phyloP scores from a whole-genome alignment of 2,888 invertebrate species.

The Diaperis boleti region DNA sequence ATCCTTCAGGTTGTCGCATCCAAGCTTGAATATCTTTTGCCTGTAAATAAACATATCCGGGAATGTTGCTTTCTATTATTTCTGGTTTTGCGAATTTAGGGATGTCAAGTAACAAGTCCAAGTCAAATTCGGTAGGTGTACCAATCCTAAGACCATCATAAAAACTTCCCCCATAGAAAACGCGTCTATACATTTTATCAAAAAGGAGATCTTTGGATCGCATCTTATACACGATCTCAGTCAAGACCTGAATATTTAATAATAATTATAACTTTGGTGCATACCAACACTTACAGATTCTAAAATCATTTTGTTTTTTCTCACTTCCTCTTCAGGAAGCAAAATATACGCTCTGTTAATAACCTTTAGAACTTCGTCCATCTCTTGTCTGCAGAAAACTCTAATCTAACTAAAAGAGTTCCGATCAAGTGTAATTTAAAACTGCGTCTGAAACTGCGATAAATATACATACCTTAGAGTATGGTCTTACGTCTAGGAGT shows the following conservation, averaged over 20 bases:
- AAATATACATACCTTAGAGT: no score
- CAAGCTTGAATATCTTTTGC: conserved; percentile 51
- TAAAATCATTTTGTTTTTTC: neutral
- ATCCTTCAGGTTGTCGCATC: neutral
- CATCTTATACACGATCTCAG: conserved; percentile 57
- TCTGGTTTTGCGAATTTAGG: conserved; percentile 65
- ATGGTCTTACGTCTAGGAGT: no score
- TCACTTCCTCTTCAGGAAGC: neutral
- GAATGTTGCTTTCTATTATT: conserved; percentile 51
- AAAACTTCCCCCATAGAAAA: conserved; percentile 71
- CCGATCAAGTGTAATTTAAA: no score
- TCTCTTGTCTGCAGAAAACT: no score
- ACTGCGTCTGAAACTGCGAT: no score
- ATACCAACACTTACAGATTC: neutral
- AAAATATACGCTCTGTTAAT: no score
- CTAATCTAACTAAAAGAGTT: no score
- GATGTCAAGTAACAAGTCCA: conserved; percentile 70
- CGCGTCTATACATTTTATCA: conserved; percentile 52
- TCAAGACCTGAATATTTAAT: neutral
- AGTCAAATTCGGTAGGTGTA: conserved; percentile 72
- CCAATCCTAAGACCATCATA: conserved; percentile 72
- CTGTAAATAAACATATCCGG: conserved; percentile 68
- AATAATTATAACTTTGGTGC: neutral
- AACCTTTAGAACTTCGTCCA: no score
- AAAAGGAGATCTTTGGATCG: conserved; percentile 59